Percentiles rank a stretch among this genome's conserved stretches.
Conservation (phyloP, 2,888 invertebrate genomes). For the Lycophotia porphyrea region DNA sequence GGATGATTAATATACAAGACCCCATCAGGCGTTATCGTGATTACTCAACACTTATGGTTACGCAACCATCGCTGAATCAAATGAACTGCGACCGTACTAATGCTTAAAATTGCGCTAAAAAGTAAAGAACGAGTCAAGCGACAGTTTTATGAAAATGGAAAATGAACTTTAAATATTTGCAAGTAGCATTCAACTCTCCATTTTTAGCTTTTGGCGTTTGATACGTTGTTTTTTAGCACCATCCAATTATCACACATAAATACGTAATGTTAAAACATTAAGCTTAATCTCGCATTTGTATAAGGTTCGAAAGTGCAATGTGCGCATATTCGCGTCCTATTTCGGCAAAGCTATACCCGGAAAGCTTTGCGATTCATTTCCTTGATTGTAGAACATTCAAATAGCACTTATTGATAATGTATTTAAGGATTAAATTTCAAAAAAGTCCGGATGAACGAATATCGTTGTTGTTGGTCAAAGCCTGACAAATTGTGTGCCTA, state of each 20-base stretch:
- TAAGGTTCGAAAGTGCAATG: constrained; percentile 4
- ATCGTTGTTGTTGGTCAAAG: constrained; percentile 5
- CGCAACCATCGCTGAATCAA: not conserved
- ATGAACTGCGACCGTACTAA: not conserved
- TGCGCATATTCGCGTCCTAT: not conserved
- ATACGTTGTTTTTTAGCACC: not conserved
- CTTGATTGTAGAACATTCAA: constrained; percentile 3
- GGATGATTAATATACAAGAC: not conserved
- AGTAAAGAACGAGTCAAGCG: not conserved
- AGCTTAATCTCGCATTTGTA: not conserved
- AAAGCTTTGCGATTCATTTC: constrained; percentile 17
- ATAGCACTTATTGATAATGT: not conserved
- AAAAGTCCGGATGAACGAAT: not conserved
- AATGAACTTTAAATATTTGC: too few relatives aligned
- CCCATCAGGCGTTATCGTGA: not conserved
- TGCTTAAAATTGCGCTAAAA: not conserved
- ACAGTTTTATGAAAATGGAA: not conserved
- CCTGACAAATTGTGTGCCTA: constrained; percentile 5
- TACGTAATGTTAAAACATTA: not conserved
- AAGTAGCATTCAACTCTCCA: not conserved
- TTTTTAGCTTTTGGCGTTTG: not conserved
- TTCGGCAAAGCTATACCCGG: not conserved
- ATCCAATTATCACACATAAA: not conserved
- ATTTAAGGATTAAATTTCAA: not conserved
- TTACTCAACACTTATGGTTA: not conserved